Conservation (phyloP, 92 coral and sea anemone genomes). For the Muricea muricata region DNA sequence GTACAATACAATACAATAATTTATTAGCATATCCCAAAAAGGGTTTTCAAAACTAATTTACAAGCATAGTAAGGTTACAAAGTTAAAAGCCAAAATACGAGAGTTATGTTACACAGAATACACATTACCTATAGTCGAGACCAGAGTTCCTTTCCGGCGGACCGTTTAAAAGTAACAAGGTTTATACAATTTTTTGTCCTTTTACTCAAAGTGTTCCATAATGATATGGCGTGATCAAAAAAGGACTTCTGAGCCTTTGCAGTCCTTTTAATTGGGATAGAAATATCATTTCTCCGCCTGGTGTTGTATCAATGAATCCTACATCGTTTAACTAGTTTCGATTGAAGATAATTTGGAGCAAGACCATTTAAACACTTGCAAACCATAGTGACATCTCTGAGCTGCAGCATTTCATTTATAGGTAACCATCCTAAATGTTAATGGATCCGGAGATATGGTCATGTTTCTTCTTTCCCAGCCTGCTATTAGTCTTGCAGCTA, state of each 20-base stretch:
- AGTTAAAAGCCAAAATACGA: too few relatives aligned
- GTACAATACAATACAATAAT: too few relatives aligned
- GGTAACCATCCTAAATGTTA: conserved; percentile 9
- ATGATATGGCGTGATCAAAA: conserved; percentile 49
- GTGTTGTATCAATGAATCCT: conserved; percentile 25
- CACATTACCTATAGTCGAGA: not conserved
- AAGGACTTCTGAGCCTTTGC: conserved; percentile 49
- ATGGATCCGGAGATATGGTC: conserved; percentile 41
- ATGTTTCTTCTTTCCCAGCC: conserved; percentile 53
- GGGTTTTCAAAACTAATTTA: conserved; percentile 10
- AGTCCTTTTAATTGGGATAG: conserved; percentile 44
- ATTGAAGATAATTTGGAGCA: conserved; percentile 51
- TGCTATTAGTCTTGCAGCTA: conserved; percentile 50
- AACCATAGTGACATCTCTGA: conserved; percentile 1
- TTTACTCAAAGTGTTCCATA: too few relatives aligned
- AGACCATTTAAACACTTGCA: conserved; percentile 33
- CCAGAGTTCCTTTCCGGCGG: too few relatives aligned
- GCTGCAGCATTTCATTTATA: conserved; percentile 8
- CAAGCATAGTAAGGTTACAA: too few relatives aligned
- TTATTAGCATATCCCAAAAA: too few relatives aligned
- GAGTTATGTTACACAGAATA: too few relatives aligned
- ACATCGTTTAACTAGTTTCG: too few relatives aligned
- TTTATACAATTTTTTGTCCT: not conserved
- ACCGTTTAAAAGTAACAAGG: not conserved
- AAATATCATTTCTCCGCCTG: conserved; percentile 33